phyloP scores from a whole-genome alignment of 2,888 invertebrate genomes.

The Drosophila ustulata region DNA sequence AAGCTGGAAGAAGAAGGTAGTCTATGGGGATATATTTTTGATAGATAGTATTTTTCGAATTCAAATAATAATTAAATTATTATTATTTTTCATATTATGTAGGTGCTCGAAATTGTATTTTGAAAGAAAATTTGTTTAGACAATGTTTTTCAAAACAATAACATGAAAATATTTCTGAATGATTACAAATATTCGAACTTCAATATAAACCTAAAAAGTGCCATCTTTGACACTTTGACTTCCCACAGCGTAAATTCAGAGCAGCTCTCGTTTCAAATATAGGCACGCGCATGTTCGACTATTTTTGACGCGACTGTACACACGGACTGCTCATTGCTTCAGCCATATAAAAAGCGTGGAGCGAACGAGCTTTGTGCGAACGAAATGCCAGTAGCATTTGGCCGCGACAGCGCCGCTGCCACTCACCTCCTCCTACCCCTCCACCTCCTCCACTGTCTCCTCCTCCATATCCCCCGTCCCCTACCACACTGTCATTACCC shows the following conservation, averaged over 20 bases:
- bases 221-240: neutral
- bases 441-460: neutral
- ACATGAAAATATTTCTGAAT: too few relatives aligned
- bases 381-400: constrained; percentile 81
- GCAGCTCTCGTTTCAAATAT: constrained; percentile 12
- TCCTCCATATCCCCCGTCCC: constrained; percentile 2
- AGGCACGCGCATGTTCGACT: constrained; percentile 72
- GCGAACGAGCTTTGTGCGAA: constrained; percentile 77
- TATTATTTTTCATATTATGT: too few relatives aligned
- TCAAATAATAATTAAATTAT: too few relatives aligned
- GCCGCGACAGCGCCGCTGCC: constrained; percentile 64
- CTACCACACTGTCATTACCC: constrained; percentile 29
- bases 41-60: too few relatives aligned
- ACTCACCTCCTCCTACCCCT: constrained; percentile 18
- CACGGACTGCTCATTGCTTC: constrained; percentile 63
- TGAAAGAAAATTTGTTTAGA: too few relatives aligned
- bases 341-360: constrained; percentile 77
- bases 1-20: too few relatives aligned
- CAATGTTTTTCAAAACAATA: too few relatives aligned
- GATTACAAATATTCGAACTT: too few relatives aligned
- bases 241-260: constrained; percentile 20
- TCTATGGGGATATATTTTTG: too few relatives aligned
- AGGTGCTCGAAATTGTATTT: too few relatives aligned
- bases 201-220: too few relatives aligned
- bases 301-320: constrained; percentile 80